These are phyloP conservation scores for Drosophila nigritarsus DNA, from an alignment of 2,888 invertebrate genomes.

Conservation along the genomic window DNA sequence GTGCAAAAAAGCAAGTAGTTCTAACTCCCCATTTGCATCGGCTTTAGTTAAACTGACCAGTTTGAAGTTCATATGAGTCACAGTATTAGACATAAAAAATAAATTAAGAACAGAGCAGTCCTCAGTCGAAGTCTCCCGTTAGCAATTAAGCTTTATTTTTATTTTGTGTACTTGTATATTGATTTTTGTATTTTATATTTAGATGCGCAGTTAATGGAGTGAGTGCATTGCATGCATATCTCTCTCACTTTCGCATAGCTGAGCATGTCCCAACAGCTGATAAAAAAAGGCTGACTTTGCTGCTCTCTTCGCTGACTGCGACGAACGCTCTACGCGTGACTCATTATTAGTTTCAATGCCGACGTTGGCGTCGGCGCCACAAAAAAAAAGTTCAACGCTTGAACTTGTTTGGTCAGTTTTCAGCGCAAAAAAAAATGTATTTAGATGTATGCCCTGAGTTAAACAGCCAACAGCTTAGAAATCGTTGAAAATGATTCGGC, in stretches of 20 bases:
- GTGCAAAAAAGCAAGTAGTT: not conserved
- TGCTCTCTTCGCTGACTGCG: constrained; percentile 11
- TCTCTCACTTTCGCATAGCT: constrained; percentile 18
- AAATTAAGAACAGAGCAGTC: not conserved
- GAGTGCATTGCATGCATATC: not conserved
- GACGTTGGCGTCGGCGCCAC: constrained; percentile 25
- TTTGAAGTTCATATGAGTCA: not conserved
- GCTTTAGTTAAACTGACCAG: not conserved
- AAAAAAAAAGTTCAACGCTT: constrained; percentile 36
- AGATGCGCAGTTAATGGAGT: constrained; percentile 66
- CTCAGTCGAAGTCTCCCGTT: not conserved
- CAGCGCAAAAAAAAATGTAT: constrained; percentile 31
- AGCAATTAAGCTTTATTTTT: not conserved
- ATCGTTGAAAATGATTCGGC: constrained; percentile 65
- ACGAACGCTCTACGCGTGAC: constrained; percentile 41
- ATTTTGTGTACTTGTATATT: constrained; percentile 44
- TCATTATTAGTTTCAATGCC: constrained; percentile 62
- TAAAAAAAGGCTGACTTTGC: constrained; percentile 48
- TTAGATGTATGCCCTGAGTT: constrained; percentile 13
- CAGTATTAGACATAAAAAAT: not conserved
- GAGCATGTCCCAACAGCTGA: constrained; percentile 58
- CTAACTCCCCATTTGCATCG: not conserved
- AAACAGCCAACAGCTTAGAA: constrained; percentile 46
- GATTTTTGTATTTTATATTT: constrained; percentile 74
- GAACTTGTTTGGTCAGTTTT: constrained; percentile 64